Evolutionary conservation across 2,888 invertebrate genomes (phyloP).

Genomic region (Gasteruption jaculator): DNA sequence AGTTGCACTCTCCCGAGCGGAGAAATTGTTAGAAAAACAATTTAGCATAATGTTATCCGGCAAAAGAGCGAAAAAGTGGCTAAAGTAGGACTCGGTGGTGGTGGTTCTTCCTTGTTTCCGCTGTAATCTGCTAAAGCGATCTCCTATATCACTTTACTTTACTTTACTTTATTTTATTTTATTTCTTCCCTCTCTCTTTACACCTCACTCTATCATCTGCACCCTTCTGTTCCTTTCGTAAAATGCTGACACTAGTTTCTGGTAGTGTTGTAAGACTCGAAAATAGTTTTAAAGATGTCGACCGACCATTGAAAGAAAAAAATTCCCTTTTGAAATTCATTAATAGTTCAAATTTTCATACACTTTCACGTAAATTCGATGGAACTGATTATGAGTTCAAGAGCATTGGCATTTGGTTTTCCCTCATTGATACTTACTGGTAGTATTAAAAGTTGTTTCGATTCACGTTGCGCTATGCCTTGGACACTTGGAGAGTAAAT

Average conservation of each 20-base stretch:
- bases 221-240: constrained; percentile 16
- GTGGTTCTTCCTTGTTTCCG: constrained; percentile 32
- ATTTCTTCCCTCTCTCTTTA: constrained; percentile 13
- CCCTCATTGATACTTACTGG: no score
- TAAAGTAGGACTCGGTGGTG: constrained; percentile 31
- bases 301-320: no score
- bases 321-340: no score
- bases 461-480: constrained; percentile 41
- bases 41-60: constrained; percentile 31
- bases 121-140: constrained; percentile 33
- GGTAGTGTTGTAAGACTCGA: neutral
- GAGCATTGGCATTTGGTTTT: no score
- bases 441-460: no score
- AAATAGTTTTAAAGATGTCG: no score
- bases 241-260: constrained; percentile 20
- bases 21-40: constrained; percentile 51
- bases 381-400: no score
- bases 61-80: constrained; percentile 10
- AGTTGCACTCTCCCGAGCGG: neutral
- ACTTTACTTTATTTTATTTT: constrained; percentile 21
- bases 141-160: constrained; percentile 26
- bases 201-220: constrained; percentile 24
- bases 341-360: no score
- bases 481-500: constrained; percentile 46
- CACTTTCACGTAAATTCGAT: constrained; percentile 4